Conservation (phyloP, 2,113 vertebrate genomes). For the Paramormyrops kingsleyae region DNA sequence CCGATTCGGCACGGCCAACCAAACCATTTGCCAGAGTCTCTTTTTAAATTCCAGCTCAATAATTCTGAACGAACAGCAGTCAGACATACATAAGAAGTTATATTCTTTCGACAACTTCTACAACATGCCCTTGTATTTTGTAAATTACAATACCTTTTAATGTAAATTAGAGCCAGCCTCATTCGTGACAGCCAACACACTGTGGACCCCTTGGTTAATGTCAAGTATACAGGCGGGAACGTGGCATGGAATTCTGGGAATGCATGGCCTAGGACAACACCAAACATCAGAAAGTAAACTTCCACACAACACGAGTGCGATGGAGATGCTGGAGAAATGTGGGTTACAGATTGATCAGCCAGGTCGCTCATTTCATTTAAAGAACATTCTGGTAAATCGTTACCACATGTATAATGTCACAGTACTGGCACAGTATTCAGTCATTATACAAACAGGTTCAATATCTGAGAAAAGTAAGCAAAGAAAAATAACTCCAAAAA, state of each 20-base stretch:
- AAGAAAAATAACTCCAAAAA: background rate
- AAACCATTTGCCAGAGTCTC: background rate
- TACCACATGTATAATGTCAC: background rate
- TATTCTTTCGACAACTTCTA: background rate
- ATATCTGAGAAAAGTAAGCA: background rate
- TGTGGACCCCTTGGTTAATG: background rate
- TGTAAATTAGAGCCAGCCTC: background rate
- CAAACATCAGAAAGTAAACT: background rate
- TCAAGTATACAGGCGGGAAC: background rate
- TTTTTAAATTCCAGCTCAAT: background rate
- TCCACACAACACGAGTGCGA: background rate
- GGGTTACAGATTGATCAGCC: background rate
- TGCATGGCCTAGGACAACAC: background rate
- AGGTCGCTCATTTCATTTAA: background rate
- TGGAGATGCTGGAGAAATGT: background rate
- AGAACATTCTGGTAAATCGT: background rate
- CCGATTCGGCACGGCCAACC: background rate
- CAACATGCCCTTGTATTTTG: background rate
- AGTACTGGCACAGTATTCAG: constrained; percentile 7
- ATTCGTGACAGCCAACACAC: background rate
- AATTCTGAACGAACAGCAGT: background rate
- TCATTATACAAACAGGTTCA: background rate
- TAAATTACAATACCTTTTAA: background rate
- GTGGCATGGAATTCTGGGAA: background rate
- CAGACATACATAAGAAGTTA: background rate